phyloP scores from a whole-genome alignment of 2,888 invertebrate species.

The Caenorhabditis panamensis region DNA sequence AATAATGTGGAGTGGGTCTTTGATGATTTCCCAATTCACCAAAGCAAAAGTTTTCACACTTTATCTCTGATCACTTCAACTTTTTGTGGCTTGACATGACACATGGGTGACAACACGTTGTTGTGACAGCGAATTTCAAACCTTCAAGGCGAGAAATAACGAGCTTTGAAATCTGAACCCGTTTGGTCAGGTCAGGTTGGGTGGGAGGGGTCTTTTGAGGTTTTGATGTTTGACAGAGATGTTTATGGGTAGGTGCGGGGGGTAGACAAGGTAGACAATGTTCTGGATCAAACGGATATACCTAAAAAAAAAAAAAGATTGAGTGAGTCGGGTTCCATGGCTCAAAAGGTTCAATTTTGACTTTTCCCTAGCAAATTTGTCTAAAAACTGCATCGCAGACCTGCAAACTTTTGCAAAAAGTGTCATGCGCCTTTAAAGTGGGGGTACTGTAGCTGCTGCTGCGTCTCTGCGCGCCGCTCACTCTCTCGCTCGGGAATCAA shows the following conservation, averaged over 20 bases:
- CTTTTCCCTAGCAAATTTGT: too few relatives aligned
- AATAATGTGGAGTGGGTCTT: not conserved
- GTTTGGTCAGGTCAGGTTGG: not conserved
- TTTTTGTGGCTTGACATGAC: slow-evolving; percentile 29
- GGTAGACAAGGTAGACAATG: too few relatives aligned
- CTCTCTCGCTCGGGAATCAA: too few relatives aligned
- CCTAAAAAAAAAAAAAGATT: too few relatives aligned
- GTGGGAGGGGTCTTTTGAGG: slow-evolving; percentile 25
- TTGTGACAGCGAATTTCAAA: slow-evolving; percentile 46
- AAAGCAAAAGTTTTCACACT: slow-evolving; percentile 42
- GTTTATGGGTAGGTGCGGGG: not conserved
- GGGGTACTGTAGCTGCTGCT: not conserved
- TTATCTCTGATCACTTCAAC: slow-evolving; percentile 52
- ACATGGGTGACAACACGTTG: slow-evolving; percentile 36
- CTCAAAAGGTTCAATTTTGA: not conserved
- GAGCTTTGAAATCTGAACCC: not conserved
- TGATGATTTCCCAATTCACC: not conserved
- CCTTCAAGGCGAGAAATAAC: too few relatives aligned
- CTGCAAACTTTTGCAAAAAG: not conserved
- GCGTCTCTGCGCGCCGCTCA: too few relatives aligned
- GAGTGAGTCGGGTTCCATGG: too few relatives aligned
- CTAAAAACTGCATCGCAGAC: too few relatives aligned
- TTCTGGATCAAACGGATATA: not conserved
- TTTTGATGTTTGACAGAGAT: slow-evolving; percentile 29
- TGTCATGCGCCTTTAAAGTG: not conserved